These are phyloP conservation scores for Drosophila nigromelanica DNA, from an alignment of 1,140 invertebrate species.

Conservation along the genomic window DNA sequence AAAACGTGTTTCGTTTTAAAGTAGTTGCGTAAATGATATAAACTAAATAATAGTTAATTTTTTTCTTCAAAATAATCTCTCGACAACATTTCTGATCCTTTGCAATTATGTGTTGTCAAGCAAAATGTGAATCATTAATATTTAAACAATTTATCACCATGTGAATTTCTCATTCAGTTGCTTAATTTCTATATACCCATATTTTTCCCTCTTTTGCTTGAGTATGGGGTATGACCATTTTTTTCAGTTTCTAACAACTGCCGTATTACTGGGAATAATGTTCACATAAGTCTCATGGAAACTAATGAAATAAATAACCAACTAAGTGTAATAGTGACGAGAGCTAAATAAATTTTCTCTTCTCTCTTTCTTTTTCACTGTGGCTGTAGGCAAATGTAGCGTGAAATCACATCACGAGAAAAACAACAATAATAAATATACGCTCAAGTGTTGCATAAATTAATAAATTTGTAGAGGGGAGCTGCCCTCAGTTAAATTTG, in stretches of 20 bases:
- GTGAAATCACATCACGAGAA: constrained; percentile 53
- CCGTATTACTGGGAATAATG: not conserved
- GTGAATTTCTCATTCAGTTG: not conserved
- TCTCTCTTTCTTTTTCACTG: not conserved
- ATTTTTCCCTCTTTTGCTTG: not conserved
- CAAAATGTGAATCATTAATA: no score
- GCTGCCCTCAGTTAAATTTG: constrained; percentile 42
- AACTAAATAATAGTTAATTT: no score
- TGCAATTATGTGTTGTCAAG: no score
- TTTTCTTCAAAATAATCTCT: no score
- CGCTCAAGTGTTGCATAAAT: constrained; percentile 68
- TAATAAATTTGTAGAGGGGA: constrained; percentile 54
- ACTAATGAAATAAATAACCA: constrained; percentile 44
- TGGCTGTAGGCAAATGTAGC: constrained; percentile 57
- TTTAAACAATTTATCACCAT: no score
- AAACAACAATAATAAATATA: constrained; percentile 50
- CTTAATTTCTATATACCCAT: not conserved
- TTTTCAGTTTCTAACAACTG: not conserved
- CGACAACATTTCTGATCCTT: no score
- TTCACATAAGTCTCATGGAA: constrained; percentile 1
- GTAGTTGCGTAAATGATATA: no score
- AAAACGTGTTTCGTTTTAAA: no score
- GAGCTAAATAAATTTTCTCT: constrained; percentile 47
- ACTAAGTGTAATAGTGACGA: constrained; percentile 27
- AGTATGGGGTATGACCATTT: not conserved